phyloP scores from a whole-genome alignment of 2,113 vertebrate genomes.

The Dasyprocta punctata region DNA sequence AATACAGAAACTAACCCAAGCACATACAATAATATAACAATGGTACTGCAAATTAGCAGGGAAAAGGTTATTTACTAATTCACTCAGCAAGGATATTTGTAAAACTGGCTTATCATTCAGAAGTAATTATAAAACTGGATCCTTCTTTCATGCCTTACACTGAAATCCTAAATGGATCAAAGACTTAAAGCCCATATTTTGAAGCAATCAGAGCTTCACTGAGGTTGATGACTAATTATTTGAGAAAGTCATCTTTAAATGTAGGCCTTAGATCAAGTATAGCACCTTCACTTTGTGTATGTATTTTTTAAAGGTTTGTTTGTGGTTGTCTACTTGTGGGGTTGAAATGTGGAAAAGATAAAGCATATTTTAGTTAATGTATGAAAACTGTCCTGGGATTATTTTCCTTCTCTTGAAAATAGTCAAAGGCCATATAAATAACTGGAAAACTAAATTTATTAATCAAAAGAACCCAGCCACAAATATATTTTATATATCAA shows the following conservation, averaged over 20 bases:
- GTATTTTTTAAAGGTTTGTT: slow-evolving; percentile 19
- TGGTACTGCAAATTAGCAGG: neutral
- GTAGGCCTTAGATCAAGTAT: neutral
- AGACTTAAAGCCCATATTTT: neutral
- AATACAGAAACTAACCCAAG: neutral
- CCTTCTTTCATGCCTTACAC: neutral
- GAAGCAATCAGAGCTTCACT: slow-evolving; percentile 8
- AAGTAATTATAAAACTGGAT: neutral
- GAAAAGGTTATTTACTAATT: neutral
- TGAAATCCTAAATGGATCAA: slow-evolving; percentile 27
- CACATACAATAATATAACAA: neutral
- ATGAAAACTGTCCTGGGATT: neutral
- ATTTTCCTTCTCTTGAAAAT: slow-evolving; percentile 17
- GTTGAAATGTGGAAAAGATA: neutral
- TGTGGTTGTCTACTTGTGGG: neutral
- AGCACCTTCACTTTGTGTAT: neutral
- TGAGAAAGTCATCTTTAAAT: neutral
- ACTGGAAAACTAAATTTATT: neutral
- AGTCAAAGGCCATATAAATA: neutral
- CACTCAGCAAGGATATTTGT: neutral
- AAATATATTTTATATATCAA: neutral
- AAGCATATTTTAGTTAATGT: neutral
- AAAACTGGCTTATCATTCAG: neutral
- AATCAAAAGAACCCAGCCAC: neutral
- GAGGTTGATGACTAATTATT: neutral